These are phyloP conservation scores for Pemphigus obesinymphae DNA, from an alignment of 1,140 invertebrate species.

Conservation along the genomic window DNA sequence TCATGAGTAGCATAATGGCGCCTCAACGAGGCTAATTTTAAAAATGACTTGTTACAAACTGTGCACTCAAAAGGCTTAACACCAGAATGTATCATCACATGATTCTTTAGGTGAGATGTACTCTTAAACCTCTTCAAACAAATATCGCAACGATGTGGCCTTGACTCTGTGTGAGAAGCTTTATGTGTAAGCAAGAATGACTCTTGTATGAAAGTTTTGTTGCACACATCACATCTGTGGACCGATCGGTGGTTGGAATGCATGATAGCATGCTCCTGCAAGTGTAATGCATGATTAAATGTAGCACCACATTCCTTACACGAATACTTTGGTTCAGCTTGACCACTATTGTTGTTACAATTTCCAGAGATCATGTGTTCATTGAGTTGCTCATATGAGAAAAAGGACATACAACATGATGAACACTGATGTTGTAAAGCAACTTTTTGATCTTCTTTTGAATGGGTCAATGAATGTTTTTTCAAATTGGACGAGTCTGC, in stretches of 20 bases:
- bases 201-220: slow-evolving; percentile 47
- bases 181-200: slow-evolving; percentile 63
- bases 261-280: slow-evolving; percentile 45
- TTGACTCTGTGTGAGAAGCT: slow-evolving; percentile 65
- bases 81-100: slow-evolving; percentile 50
- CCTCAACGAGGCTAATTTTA: slow-evolving; percentile 49
- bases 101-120: slow-evolving; percentile 47
- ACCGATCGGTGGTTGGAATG: slow-evolving; percentile 54
- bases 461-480: slow-evolving; percentile 45
- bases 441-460: slow-evolving; percentile 41
- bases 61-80: slow-evolving; percentile 51
- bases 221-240: slow-evolving; percentile 53
- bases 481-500: slow-evolving; percentile 46
- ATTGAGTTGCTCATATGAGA: slow-evolving; percentile 42
- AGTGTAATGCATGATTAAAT: slow-evolving; percentile 47
- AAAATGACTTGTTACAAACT: slow-evolving; percentile 59
- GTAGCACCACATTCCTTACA: slow-evolving; percentile 48
- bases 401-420: slow-evolving; percentile 25
- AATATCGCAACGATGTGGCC: slow-evolving; percentile 58
- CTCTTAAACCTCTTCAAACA: slow-evolving; percentile 50
- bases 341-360: background rate
- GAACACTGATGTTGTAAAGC: slow-evolving; percentile 32
- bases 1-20: slow-evolving; percentile 51
- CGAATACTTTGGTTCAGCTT: slow-evolving; percentile 38
- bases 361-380: slow-evolving; percentile 34